phyloP scores from a whole-genome alignment of 2,113 vertebrate genomes.

The Solea senegalensis region DNA sequence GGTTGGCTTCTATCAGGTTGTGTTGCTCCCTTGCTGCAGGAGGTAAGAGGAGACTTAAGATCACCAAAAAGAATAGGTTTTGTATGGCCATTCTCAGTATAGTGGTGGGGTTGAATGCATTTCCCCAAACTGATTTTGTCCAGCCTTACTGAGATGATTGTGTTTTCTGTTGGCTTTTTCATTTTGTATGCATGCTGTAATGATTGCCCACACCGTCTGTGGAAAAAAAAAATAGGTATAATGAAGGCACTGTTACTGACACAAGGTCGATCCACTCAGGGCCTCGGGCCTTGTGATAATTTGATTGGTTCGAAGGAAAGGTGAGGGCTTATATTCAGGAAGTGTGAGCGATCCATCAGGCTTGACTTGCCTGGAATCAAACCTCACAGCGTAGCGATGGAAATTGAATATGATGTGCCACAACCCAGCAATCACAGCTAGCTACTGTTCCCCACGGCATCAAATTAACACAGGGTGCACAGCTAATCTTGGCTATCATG shows the following conservation, averaged over 20 bases:
- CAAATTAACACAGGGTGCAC: slow-evolving; percentile 75
- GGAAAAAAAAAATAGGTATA: slow-evolving; percentile 46
- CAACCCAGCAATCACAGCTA: slow-evolving; percentile 70
- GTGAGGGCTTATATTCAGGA: slow-evolving; percentile 65
- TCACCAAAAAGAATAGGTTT: slow-evolving; percentile 42
- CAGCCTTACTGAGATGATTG: not conserved
- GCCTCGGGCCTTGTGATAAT: slow-evolving; percentile 66
- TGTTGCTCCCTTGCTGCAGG: slow-evolving; percentile 31
- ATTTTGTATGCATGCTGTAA: slow-evolving; percentile 10
- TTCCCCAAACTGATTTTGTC: slow-evolving; percentile 7
- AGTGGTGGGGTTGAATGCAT: not conserved
- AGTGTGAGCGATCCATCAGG: slow-evolving; percentile 72
- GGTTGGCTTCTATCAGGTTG: slow-evolving; percentile 50
- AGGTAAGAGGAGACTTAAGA: not conserved
- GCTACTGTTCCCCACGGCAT: slow-evolving; percentile 48
- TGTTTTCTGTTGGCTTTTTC: slow-evolving; percentile 26
- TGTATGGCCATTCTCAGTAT: slow-evolving; percentile 31
- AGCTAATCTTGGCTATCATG: slow-evolving; percentile 67
- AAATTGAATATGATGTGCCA: slow-evolving; percentile 80
- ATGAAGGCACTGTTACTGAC: slow-evolving; percentile 66
- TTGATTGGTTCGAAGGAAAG: slow-evolving; percentile 70
- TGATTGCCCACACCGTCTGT: slow-evolving; percentile 26
- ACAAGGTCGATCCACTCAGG: slow-evolving; percentile 55
- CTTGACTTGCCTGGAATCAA: slow-evolving; percentile 62
- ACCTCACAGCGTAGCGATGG: slow-evolving; percentile 63